phyloP scores from a whole-genome alignment of 2,888 invertebrate genomes.

The Drosophila cracens region DNA sequence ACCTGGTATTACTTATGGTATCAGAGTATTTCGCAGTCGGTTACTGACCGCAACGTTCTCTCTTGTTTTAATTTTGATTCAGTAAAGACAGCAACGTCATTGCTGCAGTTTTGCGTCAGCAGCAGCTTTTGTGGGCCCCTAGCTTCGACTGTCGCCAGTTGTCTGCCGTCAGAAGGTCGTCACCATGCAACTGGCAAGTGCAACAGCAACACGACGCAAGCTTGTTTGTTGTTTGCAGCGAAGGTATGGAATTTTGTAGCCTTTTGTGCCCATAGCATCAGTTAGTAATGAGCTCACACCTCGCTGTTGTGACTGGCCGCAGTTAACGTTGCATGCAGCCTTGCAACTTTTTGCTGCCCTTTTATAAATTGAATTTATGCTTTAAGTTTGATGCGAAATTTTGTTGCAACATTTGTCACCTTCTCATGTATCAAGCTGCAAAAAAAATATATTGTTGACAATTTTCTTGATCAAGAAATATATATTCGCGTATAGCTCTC shows the following conservation, averaged over 20 bases:
- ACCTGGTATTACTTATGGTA: no score
- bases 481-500: slow-evolving; percentile 33
- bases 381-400: slow-evolving; percentile 36
- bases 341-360: background rate
- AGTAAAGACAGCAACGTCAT: slow-evolving; percentile 16
- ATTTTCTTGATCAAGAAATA: slow-evolving; percentile 33
- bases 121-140: slow-evolving; percentile 29
- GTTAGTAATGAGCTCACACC: slow-evolving; percentile 53
- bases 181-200: slow-evolving; percentile 1
- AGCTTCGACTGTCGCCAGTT: slow-evolving; percentile 16
- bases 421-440: background rate
- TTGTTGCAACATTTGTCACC: slow-evolving; percentile 14
- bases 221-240: slow-evolving; percentile 33
- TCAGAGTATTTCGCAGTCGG: no score
- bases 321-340: slow-evolving; percentile 13
- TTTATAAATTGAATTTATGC: slow-evolving; percentile 32
- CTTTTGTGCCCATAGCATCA: slow-evolving; percentile 11
- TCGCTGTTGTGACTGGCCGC: background rate
- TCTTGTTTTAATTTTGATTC: background rate
- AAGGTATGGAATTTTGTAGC: slow-evolving; percentile 19
- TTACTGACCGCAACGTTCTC: no score
- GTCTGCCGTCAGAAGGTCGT: slow-evolving; percentile 8
- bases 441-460: slow-evolving; percentile 30
- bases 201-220: slow-evolving; percentile 29
- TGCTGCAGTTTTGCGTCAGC: slow-evolving; percentile 18